A percentile compares a stretch with the other conserved stretches of the same genome.
These are phyloP conservation scores for Drosophila watanabei DNA, from an alignment of 1,140 invertebrate genomes.

Conservation along the genomic window DNA sequence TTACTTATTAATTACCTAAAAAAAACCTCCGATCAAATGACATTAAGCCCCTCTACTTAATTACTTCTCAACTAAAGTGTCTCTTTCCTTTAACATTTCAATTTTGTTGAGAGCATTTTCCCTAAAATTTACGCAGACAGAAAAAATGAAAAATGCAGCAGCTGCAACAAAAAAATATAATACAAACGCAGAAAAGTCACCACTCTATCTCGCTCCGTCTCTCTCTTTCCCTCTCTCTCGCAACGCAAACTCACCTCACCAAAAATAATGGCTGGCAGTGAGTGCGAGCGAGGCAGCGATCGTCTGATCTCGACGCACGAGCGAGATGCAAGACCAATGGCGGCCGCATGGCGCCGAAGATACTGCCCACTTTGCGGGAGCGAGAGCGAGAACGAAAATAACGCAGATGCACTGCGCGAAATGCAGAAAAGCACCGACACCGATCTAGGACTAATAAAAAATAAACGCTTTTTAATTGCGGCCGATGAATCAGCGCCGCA, in stretches of 20 bases:
- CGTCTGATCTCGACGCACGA: constrained; percentile 45
- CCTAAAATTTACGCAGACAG: not conserved
- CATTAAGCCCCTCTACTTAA: not conserved
- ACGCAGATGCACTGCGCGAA: constrained; percentile 23
- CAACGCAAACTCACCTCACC: constrained; percentile 34
- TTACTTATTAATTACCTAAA: not conserved
- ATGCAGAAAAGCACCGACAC: constrained; percentile 7
- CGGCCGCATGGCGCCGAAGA: constrained; percentile 58
- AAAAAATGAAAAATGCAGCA: constrained; percentile 27
- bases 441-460: constrained; percentile 53
- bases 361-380: constrained; percentile 32
- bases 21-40: not conserved
- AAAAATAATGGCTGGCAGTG: constrained; percentile 22
- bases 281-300: constrained; percentile 62
- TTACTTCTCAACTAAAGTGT: constrained; percentile 1
- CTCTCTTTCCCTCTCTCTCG: not conserved
- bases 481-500: constrained; percentile 61
- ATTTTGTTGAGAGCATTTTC: constrained; percentile 10
- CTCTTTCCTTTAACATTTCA: constrained; percentile 14
- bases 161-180: constrained; percentile 15
- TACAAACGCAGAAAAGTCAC: constrained; percentile 47
- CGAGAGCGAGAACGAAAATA: constrained; percentile 8
- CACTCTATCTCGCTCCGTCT: constrained; percentile 10
- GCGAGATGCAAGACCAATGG: constrained; percentile 79
- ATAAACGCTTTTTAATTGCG: constrained; percentile 78